Base-by-base conservation (phyloP, 2,113 vertebrate species). In the Otolemur garnettii region DNA sequence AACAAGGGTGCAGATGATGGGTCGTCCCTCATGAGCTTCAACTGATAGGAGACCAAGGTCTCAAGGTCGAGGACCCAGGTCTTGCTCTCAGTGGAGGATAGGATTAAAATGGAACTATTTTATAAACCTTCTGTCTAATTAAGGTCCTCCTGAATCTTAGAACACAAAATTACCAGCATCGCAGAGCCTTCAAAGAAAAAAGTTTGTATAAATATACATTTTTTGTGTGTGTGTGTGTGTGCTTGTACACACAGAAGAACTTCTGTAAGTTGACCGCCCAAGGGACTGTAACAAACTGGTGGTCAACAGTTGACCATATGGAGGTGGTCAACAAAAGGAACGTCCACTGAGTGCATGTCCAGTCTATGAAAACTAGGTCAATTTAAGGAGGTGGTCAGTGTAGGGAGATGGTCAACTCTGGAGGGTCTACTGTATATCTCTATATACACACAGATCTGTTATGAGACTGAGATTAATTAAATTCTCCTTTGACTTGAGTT, bases 1-100 rank as follows among this genome's bases (percentile, higher is more conserved):
- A 45, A 45, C 6, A 11, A 30, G 45, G 28, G 4, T 7, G 2
- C 15, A 45, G 14, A 4, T 0, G 7, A 26, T 0, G 0, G 64
- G 7, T 66, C 24, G 66, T 45, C 62, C 24, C 38, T 15, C 11
- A 45, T 19, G 10, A 1, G 26, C 69, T 26, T 59, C 4, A 14
- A 1, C 4, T 7, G 10, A 42, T 4, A 17, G 14, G n/a, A 69
- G 68, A 21, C 19, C 42, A 28, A 30, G 17, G 7, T 42, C 33
- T 42, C 57, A 60, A 62, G 45, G 42, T 17, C 68, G 45, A 68
- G 59, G 64, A 38, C 28, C 53, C 17, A 7, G 22, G 3, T 62
- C 74, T 42, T 35, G 33, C 14, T 10, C 22, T 57, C 14, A 12
- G 42, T 10, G 18, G 57, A 77, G 53, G 50, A 15, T 11, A 45